phyloP scores from a whole-genome alignment of 2,113 vertebrate genomes.

The Dipodomys merriami region DNA sequence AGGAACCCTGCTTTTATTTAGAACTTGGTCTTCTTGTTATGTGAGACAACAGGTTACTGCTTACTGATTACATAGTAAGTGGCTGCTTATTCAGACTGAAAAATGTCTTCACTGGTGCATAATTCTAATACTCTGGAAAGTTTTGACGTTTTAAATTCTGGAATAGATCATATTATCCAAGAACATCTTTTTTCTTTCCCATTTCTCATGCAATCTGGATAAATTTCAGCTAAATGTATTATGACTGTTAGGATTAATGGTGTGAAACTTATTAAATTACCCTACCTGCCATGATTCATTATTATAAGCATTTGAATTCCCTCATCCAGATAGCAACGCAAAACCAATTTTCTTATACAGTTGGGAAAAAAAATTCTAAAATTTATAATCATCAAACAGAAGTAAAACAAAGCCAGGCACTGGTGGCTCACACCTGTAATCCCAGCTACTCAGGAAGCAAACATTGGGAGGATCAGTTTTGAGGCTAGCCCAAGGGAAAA shows the following conservation, averaged over 20 bases:
- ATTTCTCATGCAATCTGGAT: conserved; percentile 29
- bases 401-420: neutral
- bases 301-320: neutral
- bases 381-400: conserved; percentile 5
- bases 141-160: conserved; percentile 17
- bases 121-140: neutral
- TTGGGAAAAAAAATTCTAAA: conserved; percentile 9
- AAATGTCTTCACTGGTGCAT: neutral
- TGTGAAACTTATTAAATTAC: neutral
- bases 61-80: neutral
- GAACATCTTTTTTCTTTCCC: neutral
- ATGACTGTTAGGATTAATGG: conserved; percentile 32
- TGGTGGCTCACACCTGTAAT: no score
- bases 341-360: neutral
- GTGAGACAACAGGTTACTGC: neutral
- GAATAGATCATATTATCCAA: neutral
- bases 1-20: neutral
- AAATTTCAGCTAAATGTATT: conserved; percentile 12
- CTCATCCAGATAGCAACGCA: neutral
- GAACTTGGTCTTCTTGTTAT: neutral
- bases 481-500: no score
- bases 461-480: no score
- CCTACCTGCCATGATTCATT: neutral
- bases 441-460: no score
- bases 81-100: neutral